These are phyloP conservation scores for Hemistola chrysoprasaria DNA, from an alignment of 2,888 invertebrate species.

Conservation along the genomic window DNA sequence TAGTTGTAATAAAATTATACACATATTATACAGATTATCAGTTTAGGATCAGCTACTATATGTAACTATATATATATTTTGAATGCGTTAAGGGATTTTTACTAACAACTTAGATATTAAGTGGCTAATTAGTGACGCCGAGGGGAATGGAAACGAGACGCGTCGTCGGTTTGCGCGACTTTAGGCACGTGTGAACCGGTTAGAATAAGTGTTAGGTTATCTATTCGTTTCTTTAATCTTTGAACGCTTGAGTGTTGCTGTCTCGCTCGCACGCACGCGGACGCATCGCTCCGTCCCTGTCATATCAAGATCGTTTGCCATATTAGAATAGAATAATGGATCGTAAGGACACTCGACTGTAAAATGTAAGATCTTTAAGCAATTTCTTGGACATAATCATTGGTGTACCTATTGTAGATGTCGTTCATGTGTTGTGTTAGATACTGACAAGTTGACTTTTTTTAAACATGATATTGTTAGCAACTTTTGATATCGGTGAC, in stretches of 20 bases:
- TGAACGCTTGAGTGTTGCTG: slow-evolving; percentile 36
- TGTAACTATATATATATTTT: slow-evolving; percentile 77
- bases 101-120: slow-evolving; percentile 77
- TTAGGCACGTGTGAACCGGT: slow-evolving; percentile 14
- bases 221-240: slow-evolving; percentile 33
- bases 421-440: slow-evolving; percentile 42
- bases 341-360: slow-evolving; percentile 46
- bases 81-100: slow-evolving; percentile 80
- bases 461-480: slow-evolving; percentile 12
- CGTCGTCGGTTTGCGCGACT: slow-evolving; percentile 30
- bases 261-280: slow-evolving; percentile 42
- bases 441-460: slow-evolving; percentile 29
- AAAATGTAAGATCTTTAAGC: slow-evolving; percentile 58
- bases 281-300: slow-evolving; percentile 48
- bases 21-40: slow-evolving; percentile 66
- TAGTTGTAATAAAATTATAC: slow-evolving; percentile 72
- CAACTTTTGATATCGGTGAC: slow-evolving; percentile 13
- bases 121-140: slow-evolving; percentile 50
- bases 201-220: slow-evolving; percentile 51
- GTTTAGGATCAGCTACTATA: slow-evolving; percentile 68
- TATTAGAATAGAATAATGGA: slow-evolving; percentile 65
- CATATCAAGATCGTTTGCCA: slow-evolving; percentile 78
- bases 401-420: slow-evolving; percentile 53
- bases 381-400: slow-evolving; percentile 69
- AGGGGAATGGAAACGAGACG: slow-evolving; percentile 50